Conservation (phyloP, 2,113 vertebrate species). For the mouse (Mus musculus) region GRCm39 chrX:92745001-92745500, state of each 20-base stretch:
- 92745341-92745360: background rate
- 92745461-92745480: background rate
- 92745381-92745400: slow-evolving; percentile 1
- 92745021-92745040: slow-evolving; percentile 59
- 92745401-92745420: background rate
- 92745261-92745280: background rate
- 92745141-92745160: background rate
- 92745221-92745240: background rate
- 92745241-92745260: background rate
- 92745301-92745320: background rate
- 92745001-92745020: slow-evolving; percentile 55
- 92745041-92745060: background rate
- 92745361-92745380: slow-evolving; percentile 37
- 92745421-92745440: background rate
- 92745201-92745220: background rate
- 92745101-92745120: background rate
- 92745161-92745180: background rate
- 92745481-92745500: background rate
- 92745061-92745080: background rate
- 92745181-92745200: background rate
- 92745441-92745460: background rate
- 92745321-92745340: slow-evolving; percentile 12
- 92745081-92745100: background rate
- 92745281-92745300: background rate
- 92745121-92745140: slow-evolving; percentile 11